These are phyloP conservation scores for Chaetops frenatus DNA, from an alignment of 2,113 vertebrate genomes.

Conservation along the genomic window DNA sequence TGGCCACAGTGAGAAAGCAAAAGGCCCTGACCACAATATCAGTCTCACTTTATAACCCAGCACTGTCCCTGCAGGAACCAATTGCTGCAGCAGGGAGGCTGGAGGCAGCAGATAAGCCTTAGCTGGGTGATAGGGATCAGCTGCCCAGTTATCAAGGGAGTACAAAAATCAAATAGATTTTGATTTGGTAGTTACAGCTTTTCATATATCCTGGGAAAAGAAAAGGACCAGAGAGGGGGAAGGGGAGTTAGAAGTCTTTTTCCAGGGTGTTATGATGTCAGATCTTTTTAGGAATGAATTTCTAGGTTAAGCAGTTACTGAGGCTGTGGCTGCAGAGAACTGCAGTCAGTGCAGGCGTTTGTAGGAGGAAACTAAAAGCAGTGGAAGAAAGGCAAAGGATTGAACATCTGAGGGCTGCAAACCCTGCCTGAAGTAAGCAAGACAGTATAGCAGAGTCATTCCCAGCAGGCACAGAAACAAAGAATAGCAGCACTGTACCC, in stretches of 20 bases:
- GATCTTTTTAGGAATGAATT: conserved; percentile 38
- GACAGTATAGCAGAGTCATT: background rate
- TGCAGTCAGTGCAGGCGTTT: background rate
- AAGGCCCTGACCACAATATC: background rate
- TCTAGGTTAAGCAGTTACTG: conserved; percentile 41
- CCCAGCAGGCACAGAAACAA: background rate
- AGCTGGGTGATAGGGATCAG: conserved; percentile 57
- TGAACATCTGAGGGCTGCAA: background rate
- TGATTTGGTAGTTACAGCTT: conserved; percentile 54
- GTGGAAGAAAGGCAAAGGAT: background rate
- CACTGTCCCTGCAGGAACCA: background rate
- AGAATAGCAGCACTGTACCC: background rate
- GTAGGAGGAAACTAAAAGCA: background rate
- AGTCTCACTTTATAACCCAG: conserved; percentile 34
- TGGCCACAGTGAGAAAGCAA: background rate
- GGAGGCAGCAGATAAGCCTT: conserved; percentile 63
- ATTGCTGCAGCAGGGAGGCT: conserved; percentile 37
- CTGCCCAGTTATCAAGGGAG: conserved; percentile 57
- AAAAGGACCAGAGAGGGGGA: background rate
- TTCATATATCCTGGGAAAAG: conserved; percentile 46
- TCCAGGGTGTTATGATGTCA: conserved; percentile 18
- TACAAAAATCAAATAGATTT: conserved; percentile 66
- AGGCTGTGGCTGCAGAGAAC: background rate
- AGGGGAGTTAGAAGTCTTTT: background rate
- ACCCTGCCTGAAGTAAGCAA: background rate